phyloP scores from a whole-genome alignment of 2,797 vertebrate species.

The Botia kubotai region DNA sequence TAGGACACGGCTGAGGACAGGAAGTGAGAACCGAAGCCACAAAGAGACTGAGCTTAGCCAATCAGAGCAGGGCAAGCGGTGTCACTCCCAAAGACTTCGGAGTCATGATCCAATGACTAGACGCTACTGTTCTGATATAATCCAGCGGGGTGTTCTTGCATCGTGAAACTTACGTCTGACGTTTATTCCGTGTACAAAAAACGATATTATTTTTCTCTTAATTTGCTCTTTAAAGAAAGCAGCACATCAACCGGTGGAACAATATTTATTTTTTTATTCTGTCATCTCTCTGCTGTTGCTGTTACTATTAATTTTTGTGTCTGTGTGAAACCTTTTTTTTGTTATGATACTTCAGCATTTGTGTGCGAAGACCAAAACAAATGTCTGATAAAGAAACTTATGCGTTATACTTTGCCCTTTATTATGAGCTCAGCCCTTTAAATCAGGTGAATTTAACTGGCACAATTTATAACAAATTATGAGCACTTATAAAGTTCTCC shows the following conservation, averaged over 20 bases:
- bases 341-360: neutral
- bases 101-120: conserved; percentile 81
- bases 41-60: conserved; percentile 82
- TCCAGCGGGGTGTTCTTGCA: conserved; percentile 90
- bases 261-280: conserved; percentile 62
- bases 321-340: conserved; percentile 11
- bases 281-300: conserved; percentile 54
- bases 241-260: conserved; percentile 44
- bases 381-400: conserved; percentile 35
- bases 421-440: conserved; percentile 6
- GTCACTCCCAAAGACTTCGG: conserved; percentile 81
- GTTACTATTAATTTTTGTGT: conserved; percentile 22
- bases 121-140: conserved; percentile 87
- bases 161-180: conserved; percentile 79
- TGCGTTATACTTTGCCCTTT: neutral
- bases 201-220: conserved; percentile 12
- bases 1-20: conserved; percentile 78
- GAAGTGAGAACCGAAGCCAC: conserved; percentile 83
- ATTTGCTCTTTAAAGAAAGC: conserved; percentile 41
- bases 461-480: conserved; percentile 6
- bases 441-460: conserved; percentile 32
- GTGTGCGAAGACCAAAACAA: conserved; percentile 30
- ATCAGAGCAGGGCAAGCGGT: conserved; percentile 78
- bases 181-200: conserved; percentile 34
- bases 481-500: neutral